Evolutionary conservation across 30 jellyfish, hydroid and myxozoan genomes (phyloP), one percentile per base, ranked within the genome.

Genomic region (Kudoa iwatai): DNA sequence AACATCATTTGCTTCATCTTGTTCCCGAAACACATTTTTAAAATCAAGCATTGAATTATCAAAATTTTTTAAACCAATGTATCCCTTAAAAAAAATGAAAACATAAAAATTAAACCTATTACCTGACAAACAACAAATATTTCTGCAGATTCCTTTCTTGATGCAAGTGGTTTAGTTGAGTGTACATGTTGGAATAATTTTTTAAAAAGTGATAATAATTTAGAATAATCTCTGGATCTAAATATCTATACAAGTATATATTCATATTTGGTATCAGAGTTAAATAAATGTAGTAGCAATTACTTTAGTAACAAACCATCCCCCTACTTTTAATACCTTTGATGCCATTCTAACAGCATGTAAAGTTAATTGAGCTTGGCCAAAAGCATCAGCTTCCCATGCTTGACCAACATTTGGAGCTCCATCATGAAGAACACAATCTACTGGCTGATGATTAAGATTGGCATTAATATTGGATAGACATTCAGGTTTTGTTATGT

Each of bases 321-420:
- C 96, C 6, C 96, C 96, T 43, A 45, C 52, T 20, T 52, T 55
- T 10, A 77, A 60, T 42, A 59, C 57, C 24, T 77, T 88, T 21
- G 77, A 52, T 33, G 88, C 96, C 21, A 77, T 64, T 36, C 57
- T 77, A 34, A 77, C 50, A 19, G 96, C 85, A 9, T 87, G 52
- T 17, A 77, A 52, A 23, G 96, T 68, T 0, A 77, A 62, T 34
- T 77, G 96, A 13, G 96, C 96, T 63, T 77, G 96, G 11, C 88
- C 21, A 32, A 77, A 77, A 6, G 96, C 96, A 47, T 77, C 96
- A 34, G 62, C 84, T 18, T 62, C 84, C 96, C 96, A 77, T 9
- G 96, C 96, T 3, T 74, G 3, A 11, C 96, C 96, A 34, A 77
- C 96, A 49, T 77, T 77, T 14, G 96, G 96, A n/a, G 96, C 96